Percentiles rank a stretch among this genome's conserved stretches.
phyloP scores from a whole-genome alignment of 2,797 vertebrate species.

The Manis crassicaudata region DNA sequence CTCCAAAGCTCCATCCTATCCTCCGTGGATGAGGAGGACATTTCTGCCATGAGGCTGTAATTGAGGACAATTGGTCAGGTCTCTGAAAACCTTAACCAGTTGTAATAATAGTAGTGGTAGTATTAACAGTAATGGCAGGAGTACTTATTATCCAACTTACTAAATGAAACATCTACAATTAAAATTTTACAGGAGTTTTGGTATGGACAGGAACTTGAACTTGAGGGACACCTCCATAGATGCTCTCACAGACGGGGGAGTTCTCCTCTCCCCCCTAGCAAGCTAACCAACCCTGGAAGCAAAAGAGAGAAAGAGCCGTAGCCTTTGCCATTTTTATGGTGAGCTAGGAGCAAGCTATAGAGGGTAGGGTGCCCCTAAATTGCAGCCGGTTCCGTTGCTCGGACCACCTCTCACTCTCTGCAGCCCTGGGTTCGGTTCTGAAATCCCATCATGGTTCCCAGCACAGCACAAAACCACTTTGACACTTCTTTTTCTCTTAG shows the following conservation, averaged over 20 bases:
- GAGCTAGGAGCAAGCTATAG: background rate
- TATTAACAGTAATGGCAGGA: background rate
- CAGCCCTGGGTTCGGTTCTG: background rate
- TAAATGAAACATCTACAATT: background rate
- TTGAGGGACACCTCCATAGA: background rate
- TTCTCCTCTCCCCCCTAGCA: background rate
- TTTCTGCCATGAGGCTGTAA: accelerated
- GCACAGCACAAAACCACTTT: background rate
- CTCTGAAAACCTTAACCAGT: background rate
- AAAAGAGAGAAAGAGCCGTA: background rate
- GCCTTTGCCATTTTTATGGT: background rate
- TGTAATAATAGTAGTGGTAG: background rate
- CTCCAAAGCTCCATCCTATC: no score
- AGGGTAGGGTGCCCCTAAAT: accelerated
- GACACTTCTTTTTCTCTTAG: background rate
- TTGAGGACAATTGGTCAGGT: background rate
- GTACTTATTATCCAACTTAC: background rate
- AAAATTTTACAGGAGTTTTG: background rate
- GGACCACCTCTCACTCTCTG: background rate
- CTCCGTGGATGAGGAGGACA: background rate
- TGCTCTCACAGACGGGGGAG: background rate
- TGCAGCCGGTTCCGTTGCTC: accelerated
- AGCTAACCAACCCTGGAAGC: background rate
- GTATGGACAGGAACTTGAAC: background rate
- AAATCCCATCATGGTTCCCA: background rate